Percentiles rank a stretch among this genome's conserved stretches.
Evolutionary conservation across 2,797 vertebrate species (phyloP).

Genomic region (Philypnodon macrostomus): DNA sequence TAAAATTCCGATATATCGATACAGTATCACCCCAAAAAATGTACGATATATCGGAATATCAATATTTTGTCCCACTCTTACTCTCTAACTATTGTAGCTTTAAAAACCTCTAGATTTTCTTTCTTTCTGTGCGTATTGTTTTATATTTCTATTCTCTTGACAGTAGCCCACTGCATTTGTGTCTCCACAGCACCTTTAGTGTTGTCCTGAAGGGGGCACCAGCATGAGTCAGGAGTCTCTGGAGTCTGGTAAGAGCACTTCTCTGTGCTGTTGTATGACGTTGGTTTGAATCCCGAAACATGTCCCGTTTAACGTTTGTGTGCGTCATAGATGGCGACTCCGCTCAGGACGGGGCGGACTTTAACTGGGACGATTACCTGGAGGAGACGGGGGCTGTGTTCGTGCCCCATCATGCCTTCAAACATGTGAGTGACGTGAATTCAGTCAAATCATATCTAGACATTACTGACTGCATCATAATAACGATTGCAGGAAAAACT

Average conservation of each 20-base stretch:
- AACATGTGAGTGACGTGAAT: conserved; percentile 85
- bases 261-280: conserved; percentile 26
- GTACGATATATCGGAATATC: no score
- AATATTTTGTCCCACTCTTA: no score
- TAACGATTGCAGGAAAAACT: no score
- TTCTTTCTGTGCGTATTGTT: not conserved
- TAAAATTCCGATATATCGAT: no score
- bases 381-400: conserved; percentile 89
- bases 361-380: conserved; percentile 97
- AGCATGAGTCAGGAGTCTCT: conserved; percentile 76
- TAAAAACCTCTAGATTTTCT: conserved; percentile 11
- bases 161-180: conserved; percentile 34
- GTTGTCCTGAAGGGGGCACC: conserved; percentile 60
- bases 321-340: conserved; percentile 83
- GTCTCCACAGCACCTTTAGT: conserved; percentile 54
- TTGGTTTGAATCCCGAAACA: conserved; percentile 19
- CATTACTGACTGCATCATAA: no score
- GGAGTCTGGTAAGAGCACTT: conserved; percentile 75
- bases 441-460: no score
- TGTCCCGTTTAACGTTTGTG: conserved; percentile 18
- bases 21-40: no score
- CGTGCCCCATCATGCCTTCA: conserved; percentile 93
- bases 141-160: conserved; percentile 9
- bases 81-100: conserved; percentile 14
- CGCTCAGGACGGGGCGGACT: conserved; percentile 88